Evolutionary conservation across 2,113 vertebrate genomes (phyloP).

Genomic region (Regulus satrapa): DNA sequence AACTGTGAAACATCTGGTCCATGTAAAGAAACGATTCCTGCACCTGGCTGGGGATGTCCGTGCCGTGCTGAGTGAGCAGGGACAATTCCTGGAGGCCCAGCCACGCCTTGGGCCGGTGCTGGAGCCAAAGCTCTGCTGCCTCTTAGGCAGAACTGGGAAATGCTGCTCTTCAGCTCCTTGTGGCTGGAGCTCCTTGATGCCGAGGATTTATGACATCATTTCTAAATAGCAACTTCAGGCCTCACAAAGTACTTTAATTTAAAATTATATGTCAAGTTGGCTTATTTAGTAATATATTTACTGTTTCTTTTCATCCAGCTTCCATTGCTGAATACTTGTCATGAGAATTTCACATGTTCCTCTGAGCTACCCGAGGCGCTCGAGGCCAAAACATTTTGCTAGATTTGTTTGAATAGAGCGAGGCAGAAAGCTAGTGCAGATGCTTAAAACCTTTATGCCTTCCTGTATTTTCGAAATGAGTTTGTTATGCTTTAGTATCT

Average conservation of each 20-base stretch:
- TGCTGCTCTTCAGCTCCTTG: background rate
- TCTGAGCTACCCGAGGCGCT: background rate
- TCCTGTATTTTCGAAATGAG: background rate
- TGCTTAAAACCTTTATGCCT: background rate
- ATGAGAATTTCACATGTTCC: background rate
- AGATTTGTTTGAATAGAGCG: background rate
- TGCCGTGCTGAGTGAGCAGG: background rate
- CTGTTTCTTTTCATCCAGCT: background rate
- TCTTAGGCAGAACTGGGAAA: background rate
- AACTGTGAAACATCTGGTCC: background rate
- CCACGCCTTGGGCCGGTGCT: rapidly evolving
- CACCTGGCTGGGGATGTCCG: no score
- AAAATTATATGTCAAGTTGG: background rate
- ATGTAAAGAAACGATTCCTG: background rate
- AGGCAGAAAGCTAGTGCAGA: background rate
- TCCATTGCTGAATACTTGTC: background rate
- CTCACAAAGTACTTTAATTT: background rate
- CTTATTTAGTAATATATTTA: background rate
- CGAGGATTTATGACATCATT: background rate
- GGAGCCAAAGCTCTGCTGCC: background rate
- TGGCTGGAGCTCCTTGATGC: background rate
- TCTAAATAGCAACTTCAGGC: background rate
- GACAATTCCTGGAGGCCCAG: background rate
- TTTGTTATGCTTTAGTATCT: background rate
- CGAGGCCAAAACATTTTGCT: background rate